Evolutionary conservation across 2,797 vertebrate genomes (phyloP), one percentile per base, ranked within the genome.

Genomic region (Rhynchonycteris naso): DNA sequence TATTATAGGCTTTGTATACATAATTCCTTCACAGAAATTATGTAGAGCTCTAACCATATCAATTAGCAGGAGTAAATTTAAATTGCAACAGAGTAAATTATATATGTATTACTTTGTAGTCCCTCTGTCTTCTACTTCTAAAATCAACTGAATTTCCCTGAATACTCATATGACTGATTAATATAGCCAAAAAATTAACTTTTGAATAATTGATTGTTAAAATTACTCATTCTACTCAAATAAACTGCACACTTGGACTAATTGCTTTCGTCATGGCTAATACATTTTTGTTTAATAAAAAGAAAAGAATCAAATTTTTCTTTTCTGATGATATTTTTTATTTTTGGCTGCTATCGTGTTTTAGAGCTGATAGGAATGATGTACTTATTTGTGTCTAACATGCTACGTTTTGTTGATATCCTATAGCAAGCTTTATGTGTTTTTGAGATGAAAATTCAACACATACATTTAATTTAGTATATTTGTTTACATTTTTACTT

Each of bases 371-470:
- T 24, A 43, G 15, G 18, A 95, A 93, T 26, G 54, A 65, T 83
- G 6, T 18, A 1, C 68, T 85, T 38, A 1, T 71, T 85, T 38
- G 38, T 72, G 12, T 9, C 30, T 26, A 80, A 84, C n/a, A 83
- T 18, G 33, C 12, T 83, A 81, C 19, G 15, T 86, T 95, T 96
- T 84, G 18, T 35, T 86, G n/a, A 35, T 43, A 86, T 28, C 43
- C 14, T 47, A 4, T 3, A 22, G 11, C 1, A 88, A 78, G 19
- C 2, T 79, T 76, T 92, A 28, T 11, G 14, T 50, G 12, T 10
- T 94, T 92, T 93, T 80, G 9, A 85, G 68, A 56, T 38, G 2
- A 95, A 96, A 97, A 59, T 26, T 54, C 4, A 4, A 93, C 30
- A 84, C 4, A 85, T 33, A 2, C 1, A 72, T 4, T 28, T 75